Conservation (phyloP, 2,888 invertebrate species). For the Tipula helvola region DNA sequence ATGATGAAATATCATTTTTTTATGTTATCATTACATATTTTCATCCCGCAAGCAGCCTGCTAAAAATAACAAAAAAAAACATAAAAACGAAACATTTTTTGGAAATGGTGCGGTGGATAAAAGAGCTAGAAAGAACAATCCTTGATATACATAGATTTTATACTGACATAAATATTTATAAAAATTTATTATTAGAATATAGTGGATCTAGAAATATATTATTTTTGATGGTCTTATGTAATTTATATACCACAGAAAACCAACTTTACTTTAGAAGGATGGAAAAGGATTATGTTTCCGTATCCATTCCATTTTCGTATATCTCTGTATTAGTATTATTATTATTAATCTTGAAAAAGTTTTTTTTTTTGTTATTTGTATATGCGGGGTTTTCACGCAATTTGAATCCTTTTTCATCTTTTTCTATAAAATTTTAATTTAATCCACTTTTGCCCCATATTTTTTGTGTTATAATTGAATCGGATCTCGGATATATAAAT, state of each 20-base stretch:
- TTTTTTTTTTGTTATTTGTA: not conserved
- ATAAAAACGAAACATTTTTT: not conserved
- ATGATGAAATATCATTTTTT: not conserved
- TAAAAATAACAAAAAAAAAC: not conserved
- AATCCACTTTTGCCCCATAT: not conserved
- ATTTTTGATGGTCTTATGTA: not conserved
- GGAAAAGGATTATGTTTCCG: not conserved
- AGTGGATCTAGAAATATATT: slow-evolving; percentile 4
- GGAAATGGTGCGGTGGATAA: not conserved
- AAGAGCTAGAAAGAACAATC: not conserved
- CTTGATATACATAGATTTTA: not conserved
- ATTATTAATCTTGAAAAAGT: not conserved
- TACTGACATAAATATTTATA: slow-evolving; percentile 4
- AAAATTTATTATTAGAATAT: slow-evolving; percentile 4
- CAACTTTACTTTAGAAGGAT: not conserved
- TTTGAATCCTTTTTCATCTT: not conserved
- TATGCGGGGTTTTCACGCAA: not conserved
- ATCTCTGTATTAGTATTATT: not conserved
- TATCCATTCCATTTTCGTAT: not conserved
- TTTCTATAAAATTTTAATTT: not conserved
- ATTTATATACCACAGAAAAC: not conserved
- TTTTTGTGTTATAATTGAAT: not conserved
- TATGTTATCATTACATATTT: not conserved
- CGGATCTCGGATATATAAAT: not conserved
- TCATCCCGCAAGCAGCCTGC: not conserved